A percentile compares a stretch with the other conserved stretches of the same genome.
Conservation (phyloP, 2,113 vertebrate genomes). For the Mustelus asterias region DNA sequence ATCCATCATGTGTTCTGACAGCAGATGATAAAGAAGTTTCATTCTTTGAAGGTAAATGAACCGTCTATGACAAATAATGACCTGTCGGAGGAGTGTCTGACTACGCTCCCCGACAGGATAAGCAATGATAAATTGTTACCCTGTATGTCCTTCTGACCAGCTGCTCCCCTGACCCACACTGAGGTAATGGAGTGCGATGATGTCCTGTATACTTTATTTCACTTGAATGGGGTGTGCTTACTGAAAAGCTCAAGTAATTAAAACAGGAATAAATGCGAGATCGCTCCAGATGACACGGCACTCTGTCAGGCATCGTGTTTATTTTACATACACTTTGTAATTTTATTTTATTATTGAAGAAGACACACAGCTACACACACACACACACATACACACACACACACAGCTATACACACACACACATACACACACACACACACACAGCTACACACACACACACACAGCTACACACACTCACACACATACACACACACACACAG, state of each 20-base stretch:
- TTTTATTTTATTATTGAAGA: not conserved
- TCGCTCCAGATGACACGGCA: not conserved
- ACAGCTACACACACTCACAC: too few relatives aligned
- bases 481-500: too few relatives aligned
- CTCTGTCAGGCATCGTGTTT: not conserved
- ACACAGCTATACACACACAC: too few relatives aligned
- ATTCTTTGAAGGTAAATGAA: conserved; percentile 63
- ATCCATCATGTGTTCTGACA: conserved; percentile 54
- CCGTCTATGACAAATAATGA: conserved; percentile 55
- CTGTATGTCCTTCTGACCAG: conserved; percentile 42
- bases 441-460: too few relatives aligned
- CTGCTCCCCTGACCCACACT: not conserved
- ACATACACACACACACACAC: too few relatives aligned
- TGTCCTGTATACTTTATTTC: not conserved
- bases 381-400: too few relatives aligned
- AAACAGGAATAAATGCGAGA: not conserved
- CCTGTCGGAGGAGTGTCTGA: conserved; percentile 52
- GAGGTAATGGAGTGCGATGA: conserved; percentile 29
- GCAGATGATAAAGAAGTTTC: conserved; percentile 58
- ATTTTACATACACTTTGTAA: conserved; percentile 8
- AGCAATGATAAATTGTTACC: conserved; percentile 46
- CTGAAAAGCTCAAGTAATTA: not conserved
- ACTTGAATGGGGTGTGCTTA: not conserved
- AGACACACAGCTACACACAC: not conserved
- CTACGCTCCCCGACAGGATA: conserved; percentile 42